Conservation (phyloP, 2,888 invertebrate genomes). For the Xanthia icteritia region DNA sequence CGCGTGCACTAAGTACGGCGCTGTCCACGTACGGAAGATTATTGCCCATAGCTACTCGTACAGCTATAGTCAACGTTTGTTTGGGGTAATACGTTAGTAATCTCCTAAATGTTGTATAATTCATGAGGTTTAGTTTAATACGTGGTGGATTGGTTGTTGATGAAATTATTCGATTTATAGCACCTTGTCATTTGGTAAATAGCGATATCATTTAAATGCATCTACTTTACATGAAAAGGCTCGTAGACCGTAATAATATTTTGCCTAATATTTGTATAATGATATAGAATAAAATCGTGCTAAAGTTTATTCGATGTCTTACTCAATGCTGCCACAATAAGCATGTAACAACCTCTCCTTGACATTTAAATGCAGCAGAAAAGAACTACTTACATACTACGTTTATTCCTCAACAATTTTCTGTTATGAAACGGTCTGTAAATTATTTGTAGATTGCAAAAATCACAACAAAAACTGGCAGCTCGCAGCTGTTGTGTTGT, state of each 20-base stretch:
- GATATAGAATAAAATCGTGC: background rate
- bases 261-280: background rate
- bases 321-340: background rate
- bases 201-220: background rate
- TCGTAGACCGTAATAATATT: background rate
- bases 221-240: background rate
- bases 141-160: background rate
- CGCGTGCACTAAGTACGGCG: conserved; percentile 49
- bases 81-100: conserved; percentile 48
- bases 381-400: background rate
- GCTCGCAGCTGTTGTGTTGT: conserved; percentile 45
- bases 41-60: conserved; percentile 30
- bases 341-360: background rate
- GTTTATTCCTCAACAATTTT: conserved; percentile 13
- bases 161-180: conserved; percentile 22
- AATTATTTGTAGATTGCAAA: conserved; percentile 55
- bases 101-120: conserved; percentile 52
- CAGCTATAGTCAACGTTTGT: conserved; percentile 39
- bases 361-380: conserved; percentile 11
- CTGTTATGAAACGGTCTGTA: conserved; percentile 31
- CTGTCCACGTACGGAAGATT: conserved; percentile 59
- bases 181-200: background rate
- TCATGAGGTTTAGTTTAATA: conserved; percentile 34
- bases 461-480: conserved; percentile 52
- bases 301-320: background rate